Conservation (phyloP, 2,113 vertebrate species). For the Gymnogyps californianus region DNA sequence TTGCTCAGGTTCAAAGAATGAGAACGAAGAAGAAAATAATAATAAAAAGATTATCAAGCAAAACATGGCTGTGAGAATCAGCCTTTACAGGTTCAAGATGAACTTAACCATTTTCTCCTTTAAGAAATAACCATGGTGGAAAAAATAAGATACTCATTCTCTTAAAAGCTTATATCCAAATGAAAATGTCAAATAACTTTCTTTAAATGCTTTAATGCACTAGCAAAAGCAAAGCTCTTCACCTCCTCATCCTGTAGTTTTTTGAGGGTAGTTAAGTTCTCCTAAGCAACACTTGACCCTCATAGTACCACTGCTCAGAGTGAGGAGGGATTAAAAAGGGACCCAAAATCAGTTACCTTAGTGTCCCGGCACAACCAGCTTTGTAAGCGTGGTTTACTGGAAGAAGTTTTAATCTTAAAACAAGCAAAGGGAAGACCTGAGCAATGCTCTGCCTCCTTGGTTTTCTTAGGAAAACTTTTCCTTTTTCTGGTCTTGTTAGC, state of each 20-base stretch:
- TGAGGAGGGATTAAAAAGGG: background rate
- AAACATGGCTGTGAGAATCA: background rate
- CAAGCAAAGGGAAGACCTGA: background rate
- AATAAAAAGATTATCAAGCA: background rate
- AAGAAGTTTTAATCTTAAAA: background rate
- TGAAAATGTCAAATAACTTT: background rate
- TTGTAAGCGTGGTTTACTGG: background rate
- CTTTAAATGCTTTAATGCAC: background rate
- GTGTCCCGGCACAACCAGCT: background rate
- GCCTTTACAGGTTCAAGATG: background rate
- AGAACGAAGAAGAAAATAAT: background rate
- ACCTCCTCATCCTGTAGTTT: background rate
- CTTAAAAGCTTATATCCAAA: background rate
- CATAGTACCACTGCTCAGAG: background rate
- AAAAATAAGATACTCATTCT: background rate
- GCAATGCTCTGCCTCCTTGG: background rate
- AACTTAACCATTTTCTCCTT: background rate
- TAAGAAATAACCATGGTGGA: background rate
- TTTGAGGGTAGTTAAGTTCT: background rate
- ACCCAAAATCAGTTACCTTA: background rate
- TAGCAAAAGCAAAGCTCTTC: background rate
- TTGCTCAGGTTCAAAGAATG: background rate
- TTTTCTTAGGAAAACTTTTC: background rate
- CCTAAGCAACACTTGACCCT: background rate
- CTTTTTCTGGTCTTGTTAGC: background rate